Percentiles rank a stretch among this genome's conserved stretches.
Evolutionary conservation across 2,113 vertebrate genomes (phyloP).

Genomic region (Passer montanus): DNA sequence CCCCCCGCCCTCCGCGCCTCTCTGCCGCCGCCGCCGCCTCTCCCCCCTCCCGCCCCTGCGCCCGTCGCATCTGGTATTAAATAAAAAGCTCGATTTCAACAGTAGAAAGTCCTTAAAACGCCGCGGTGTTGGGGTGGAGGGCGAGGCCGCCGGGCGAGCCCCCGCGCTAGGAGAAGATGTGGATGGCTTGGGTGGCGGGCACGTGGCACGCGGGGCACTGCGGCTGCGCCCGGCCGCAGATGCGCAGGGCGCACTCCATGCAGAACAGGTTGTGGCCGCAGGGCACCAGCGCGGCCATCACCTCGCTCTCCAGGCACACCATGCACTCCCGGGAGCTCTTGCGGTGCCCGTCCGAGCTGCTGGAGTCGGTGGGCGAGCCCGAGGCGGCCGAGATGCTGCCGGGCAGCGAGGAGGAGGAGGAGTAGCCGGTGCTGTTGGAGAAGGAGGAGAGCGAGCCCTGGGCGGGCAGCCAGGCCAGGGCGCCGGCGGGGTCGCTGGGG

Average conservation of each 20-base stretch:
- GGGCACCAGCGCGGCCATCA: constrained; percentile 91
- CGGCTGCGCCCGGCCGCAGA: constrained; percentile 88
- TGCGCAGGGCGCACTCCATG: constrained; percentile 96
- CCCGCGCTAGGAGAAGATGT: constrained; percentile 92
- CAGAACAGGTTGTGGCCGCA: constrained; percentile 98
- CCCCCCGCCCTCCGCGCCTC: background rate
- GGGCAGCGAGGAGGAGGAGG: constrained; percentile 86
- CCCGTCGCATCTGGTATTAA: background rate
- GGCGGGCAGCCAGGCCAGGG: constrained; percentile 87
- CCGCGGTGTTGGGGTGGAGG: background rate
- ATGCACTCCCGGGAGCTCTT: constrained; percentile 85
- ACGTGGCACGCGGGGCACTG: constrained; percentile 94
- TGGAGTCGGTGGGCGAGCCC: constrained; percentile 85
- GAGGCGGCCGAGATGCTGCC: constrained; percentile 61
- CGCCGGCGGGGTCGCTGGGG: constrained; percentile 86
- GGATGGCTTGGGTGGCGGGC: constrained; percentile 94
- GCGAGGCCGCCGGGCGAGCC: background rate
- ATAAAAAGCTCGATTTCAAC: constrained; percentile 42
- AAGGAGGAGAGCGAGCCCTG: constrained; percentile 81
- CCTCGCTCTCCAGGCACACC: constrained; percentile 93
- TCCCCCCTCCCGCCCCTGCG: background rate
- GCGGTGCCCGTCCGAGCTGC: constrained; percentile 64
- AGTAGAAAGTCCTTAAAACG: constrained; percentile 21
- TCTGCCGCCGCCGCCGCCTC: background rate
- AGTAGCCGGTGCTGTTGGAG: constrained; percentile 84